Base-by-base conservation (phyloP, 2,888 invertebrate genomes). In the Agrenia bidenticulata region DNA sequence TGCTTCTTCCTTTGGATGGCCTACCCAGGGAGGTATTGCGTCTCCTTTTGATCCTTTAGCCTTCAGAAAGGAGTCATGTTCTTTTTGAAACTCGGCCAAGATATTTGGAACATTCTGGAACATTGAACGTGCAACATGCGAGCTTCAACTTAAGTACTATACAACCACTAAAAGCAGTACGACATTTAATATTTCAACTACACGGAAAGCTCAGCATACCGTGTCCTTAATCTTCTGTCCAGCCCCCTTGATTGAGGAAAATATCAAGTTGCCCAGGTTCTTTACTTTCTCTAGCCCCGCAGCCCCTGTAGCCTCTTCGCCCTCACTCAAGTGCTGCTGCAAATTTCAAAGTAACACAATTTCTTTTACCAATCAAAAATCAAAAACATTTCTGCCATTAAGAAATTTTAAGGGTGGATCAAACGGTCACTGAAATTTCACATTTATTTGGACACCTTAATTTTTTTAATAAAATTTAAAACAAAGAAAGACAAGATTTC, bases 161-260 rank as follows among this genome's bases (percentile, higher is more conserved):
- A 49, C 5, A 9, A 49, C 21, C 21, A 19, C 39, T 23, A 41
- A 63, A 5, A 50, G 39, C 32, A 32, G 11, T 32, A 61, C 19
- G 27, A n/a, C 32, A 23, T 42, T 23, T 13, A 54, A 15, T 7
- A 1, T 26, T 15, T 1, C n/a, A n/a, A n/a, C n/a, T n/a, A 32
- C 32, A 11, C 4, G 32, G 32, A 32, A 50, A 60, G 39, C 19
- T 39, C n/a, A 37, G 19, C 62, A 63, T 63, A 73, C 88, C 67
- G 92, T 92, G 82, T 92, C 92, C 80, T 89, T 90, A 73, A 93
- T 92, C 76, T 89, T 90, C 78, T 92, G 92, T 41, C 95, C 93
- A 65, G 96, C 96, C 83, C 94, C 95, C 83, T 94, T 95, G 77
- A 95, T 94, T 75, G 95, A 93, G 72, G 93, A 92, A 83, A 92